phyloP scores from a whole-genome alignment of 2,888 invertebrate genomes.

The Colostygia pectinataria region DNA sequence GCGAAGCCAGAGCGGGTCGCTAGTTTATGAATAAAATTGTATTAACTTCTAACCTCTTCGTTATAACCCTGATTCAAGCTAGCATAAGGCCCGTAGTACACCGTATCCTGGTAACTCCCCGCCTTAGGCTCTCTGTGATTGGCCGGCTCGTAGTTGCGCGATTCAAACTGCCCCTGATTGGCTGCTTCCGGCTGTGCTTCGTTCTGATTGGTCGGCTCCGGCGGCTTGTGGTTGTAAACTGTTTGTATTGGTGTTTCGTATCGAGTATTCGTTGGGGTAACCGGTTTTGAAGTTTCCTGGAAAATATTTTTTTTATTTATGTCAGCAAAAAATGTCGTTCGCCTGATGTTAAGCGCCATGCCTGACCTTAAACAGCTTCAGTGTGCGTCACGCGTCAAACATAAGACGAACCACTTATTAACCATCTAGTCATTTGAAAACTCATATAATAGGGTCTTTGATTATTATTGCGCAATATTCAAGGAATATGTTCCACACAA shows the following conservation, averaged over 20 bases:
- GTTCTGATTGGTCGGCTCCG: conserved; percentile 7
- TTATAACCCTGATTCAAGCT: conserved; percentile 33
- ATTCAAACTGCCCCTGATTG: conserved; percentile 3
- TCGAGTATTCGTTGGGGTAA: conserved; percentile 44
- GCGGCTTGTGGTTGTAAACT: not conserved
- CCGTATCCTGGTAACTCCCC: conserved; percentile 32
- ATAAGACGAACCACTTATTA: no score
- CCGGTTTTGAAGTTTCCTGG: conserved; percentile 43
- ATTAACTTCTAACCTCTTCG: conserved; percentile 48
- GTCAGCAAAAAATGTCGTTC: no score
- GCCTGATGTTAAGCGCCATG: no score
- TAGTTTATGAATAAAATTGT: not conserved
- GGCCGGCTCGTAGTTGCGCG: conserved; percentile 24
- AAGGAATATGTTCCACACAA: no score
- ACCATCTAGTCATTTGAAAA: no score
- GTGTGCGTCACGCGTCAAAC: no score
- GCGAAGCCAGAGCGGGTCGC: no score
- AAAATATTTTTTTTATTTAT: not conserved
- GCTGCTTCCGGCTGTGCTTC: not conserved
- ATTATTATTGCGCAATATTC: no score
- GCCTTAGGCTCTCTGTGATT: conserved; percentile 32
- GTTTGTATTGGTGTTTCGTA: conserved; percentile 28
- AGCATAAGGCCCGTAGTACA: conserved; percentile 22
- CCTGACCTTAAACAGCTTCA: no score
- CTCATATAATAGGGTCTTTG: no score